Percentiles rank a stretch among this genome's conserved stretches.
Evolutionary conservation across 2,113 vertebrate genomes (phyloP).

Genomic region (Chlamydotis undulata): DNA sequence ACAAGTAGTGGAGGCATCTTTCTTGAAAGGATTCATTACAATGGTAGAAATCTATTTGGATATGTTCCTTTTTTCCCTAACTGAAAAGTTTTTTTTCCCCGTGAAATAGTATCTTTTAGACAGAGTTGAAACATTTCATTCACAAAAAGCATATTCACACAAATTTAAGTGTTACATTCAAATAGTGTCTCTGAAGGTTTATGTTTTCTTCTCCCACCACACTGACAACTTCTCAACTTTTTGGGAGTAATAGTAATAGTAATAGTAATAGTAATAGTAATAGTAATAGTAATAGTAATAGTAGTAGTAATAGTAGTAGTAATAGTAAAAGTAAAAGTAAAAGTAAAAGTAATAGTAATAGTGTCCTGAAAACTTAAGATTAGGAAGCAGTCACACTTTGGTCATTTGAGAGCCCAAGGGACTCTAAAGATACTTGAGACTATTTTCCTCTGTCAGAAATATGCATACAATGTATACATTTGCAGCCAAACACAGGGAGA

Average conservation of each 20-base stretch:
- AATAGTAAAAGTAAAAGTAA: neutral
- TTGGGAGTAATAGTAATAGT: neutral
- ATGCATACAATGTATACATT: neutral
- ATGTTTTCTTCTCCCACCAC: neutral
- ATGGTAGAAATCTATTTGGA: neutral
- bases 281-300: neutral
- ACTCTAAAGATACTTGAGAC: neutral
- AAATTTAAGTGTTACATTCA: neutral
- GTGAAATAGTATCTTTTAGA: neutral
- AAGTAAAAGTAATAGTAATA: neutral
- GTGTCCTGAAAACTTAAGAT: neutral
- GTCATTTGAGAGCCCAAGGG: neutral
- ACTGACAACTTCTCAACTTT: neutral
- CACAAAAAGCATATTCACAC: neutral
- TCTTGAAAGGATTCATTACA: neutral
- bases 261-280: too few species aligned
- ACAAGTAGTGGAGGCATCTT: neutral
- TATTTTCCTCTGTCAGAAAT: neutral
- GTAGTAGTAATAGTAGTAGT: neutral
- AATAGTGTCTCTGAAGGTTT: neutral
- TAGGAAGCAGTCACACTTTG: neutral
- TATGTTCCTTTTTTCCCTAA: neutral
- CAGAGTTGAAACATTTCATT: neutral
- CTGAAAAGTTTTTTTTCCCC: neutral
- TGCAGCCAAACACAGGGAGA: neutral